These are phyloP conservation scores for Bombus confusus DNA, from an alignment of 1,140 invertebrate genomes.

Conservation along the genomic window DNA sequence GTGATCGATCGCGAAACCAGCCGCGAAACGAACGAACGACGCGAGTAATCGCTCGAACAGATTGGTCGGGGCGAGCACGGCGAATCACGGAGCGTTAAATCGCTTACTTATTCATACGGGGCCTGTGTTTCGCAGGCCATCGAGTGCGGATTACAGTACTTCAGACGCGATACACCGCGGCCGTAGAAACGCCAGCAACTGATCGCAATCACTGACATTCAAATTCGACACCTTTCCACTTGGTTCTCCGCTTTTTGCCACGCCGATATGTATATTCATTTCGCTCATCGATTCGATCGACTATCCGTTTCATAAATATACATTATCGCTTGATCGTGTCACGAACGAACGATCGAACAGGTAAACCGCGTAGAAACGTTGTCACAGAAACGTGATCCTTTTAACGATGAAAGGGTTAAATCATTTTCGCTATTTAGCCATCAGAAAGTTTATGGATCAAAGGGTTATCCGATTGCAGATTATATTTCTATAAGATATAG, in stretches of 20 bases:
- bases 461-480: too few species aligned
- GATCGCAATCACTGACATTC: slow-evolving; percentile 43
- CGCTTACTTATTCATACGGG: slow-evolving; percentile 47
- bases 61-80: background rate
- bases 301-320: background rate
- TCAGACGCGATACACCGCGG: slow-evolving; percentile 1
- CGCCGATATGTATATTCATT: background rate
- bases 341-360: too few species aligned
- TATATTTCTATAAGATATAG: too few species aligned
- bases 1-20: slow-evolving; percentile 18
- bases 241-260: slow-evolving; percentile 13
- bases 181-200: slow-evolving; percentile 18
- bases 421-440: too few species aligned
- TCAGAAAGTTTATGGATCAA: too few species aligned
- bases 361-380: too few species aligned
- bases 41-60: slow-evolving; percentile 29
- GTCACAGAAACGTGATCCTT: too few species aligned
- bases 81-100: slow-evolving; percentile 34
- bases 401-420: too few species aligned
- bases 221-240: slow-evolving; percentile 37
- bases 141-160: slow-evolving; percentile 39
- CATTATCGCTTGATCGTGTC: too few species aligned
- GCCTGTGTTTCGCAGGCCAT: slow-evolving; percentile 22
- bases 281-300: background rate
- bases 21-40: slow-evolving; percentile 14